Base-by-base conservation (phyloP, 2,888 invertebrate species). In the Diploptera punctata region DNA sequence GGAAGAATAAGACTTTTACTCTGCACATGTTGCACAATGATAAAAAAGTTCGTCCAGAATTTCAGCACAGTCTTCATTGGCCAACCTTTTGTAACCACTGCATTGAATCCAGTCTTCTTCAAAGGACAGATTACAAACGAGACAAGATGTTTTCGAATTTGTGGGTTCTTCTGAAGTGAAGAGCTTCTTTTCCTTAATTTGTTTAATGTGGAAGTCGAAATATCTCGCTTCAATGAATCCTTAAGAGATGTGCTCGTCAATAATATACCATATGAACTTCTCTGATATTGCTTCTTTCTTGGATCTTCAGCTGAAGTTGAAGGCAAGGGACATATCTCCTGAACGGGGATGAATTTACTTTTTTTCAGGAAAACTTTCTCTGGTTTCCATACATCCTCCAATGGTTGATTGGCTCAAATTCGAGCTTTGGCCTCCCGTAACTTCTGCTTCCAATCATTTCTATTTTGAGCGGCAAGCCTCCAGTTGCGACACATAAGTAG, bases 241-340 rank as follows among this genome's bases (percentile, higher is more conserved):
- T 60, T 60, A 24, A 21, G 60, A 21, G 60, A 24, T n/a, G 60
- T 19, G 10, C 60, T 24, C 13, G 60, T 60, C 60, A 60, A n/a
- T 3, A 60, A 5, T 24, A 60, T n/a, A 18, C 21, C 24, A 10
- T 13, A 60, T 19, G 60, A 13, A 10, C 21, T 19, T 10, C 60
- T 13, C 52, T 52, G 7, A 13, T 7, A 9, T 18, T 7, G 7
- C 19, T 13, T 52, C 18, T n/a, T 60, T 24, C 24, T 60, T 21
- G 24, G n/a, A 5, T 24, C 19, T 10, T 9, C 13, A 10, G 21
- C 29, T n/a, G n/a, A n/a, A n/a, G n/a, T n/a, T n/a, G n/a, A n/a
- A n/a, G n/a, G n/a, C n/a, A n/a, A n/a, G n/a, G 7, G 18, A 49
- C 49, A 13, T 5, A 49, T 49, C 18, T 13, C 4, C 49, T 49